Evolutionary conservation across 2,113 vertebrate species (phyloP).

Genomic region (Mirza zaza): DNA sequence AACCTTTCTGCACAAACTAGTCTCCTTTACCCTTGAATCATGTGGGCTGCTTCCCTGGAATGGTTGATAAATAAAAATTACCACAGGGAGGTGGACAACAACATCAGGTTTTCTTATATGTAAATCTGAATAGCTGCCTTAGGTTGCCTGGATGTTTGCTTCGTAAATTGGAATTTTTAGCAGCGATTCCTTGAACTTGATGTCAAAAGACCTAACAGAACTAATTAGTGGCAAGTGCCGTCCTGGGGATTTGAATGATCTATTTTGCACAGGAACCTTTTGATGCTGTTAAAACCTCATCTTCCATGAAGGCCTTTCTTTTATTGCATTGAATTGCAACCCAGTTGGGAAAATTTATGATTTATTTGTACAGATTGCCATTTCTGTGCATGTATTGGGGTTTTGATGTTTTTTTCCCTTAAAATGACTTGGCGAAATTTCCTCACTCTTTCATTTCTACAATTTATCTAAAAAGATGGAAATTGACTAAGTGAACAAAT

Average conservation of each 20-base stretch:
- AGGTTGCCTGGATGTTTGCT: conserved; percentile 35
- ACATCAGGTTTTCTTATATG: conserved; percentile 10
- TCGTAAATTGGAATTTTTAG: conserved; percentile 64
- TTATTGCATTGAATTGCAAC: conserved; percentile 37
- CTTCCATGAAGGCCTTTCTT: conserved; percentile 47
- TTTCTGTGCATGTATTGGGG: conserved; percentile 12
- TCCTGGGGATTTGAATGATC: conserved; percentile 57
- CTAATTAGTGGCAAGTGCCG: conserved; percentile 67
- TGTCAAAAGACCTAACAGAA: conserved; percentile 71
- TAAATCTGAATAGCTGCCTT: conserved; percentile 32
- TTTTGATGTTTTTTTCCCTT: background rate
- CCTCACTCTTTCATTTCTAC: conserved; percentile 59
- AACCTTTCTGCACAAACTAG: conserved; percentile 50
- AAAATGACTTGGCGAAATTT: conserved; percentile 54
- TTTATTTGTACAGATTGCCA: conserved; percentile 46
- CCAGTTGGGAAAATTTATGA: background rate
- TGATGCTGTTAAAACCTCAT: conserved; percentile 47
- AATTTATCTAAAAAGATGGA: conserved; percentile 62
- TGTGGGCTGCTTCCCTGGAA: conserved; percentile 17
- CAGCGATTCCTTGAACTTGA: conserved; percentile 61
- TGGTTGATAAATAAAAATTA: conserved; percentile 27
- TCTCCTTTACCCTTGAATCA: conserved; percentile 43
- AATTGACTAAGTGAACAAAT: conserved; percentile 13
- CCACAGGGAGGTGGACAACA: conserved; percentile 6
- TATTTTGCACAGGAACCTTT: conserved; percentile 38